Conservation (phyloP, 2,113 vertebrate genomes). For the Oncorhynchus masou region DNA sequence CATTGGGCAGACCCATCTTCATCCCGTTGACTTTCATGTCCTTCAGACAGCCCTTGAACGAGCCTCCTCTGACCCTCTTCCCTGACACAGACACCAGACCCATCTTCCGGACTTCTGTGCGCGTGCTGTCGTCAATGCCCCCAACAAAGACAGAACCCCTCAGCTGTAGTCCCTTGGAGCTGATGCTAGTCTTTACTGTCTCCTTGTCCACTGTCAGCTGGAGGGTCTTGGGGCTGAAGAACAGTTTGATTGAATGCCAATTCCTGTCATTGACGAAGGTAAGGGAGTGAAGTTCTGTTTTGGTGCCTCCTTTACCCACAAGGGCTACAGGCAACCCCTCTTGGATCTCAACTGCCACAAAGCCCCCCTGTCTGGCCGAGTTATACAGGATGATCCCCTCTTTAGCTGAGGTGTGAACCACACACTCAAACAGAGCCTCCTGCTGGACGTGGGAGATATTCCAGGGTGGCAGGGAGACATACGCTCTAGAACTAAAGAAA, state of each 20-base stretch:
- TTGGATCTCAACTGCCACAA: conserved; percentile 84
- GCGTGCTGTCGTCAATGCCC: conserved; percentile 76
- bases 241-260: conserved; percentile 81
- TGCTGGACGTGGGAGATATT: conserved; percentile 39
- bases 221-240: conserved; percentile 74
- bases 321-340: conserved; percentile 76
- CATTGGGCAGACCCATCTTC: conserved; percentile 77
- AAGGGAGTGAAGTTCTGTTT: conserved; percentile 73
- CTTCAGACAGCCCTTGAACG: conserved; percentile 89
- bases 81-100: conserved; percentile 77
- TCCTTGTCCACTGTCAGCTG: conserved; percentile 80
- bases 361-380: conserved; percentile 77
- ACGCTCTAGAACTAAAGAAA: conserved; percentile 91
- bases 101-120: conserved; percentile 73
- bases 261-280: conserved; percentile 75
- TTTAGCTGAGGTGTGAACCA: conserved; percentile 76
- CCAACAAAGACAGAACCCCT: conserved; percentile 81
- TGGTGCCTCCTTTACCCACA: conserved; percentile 69
- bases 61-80: conserved; percentile 77
- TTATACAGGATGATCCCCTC: conserved; percentile 84
- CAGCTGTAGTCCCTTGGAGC: conserved; percentile 65
- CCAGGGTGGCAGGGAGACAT: conserved; percentile 79
- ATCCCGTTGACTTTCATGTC: conserved; percentile 76
- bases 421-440: conserved; percentile 72
- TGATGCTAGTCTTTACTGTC: conserved; percentile 69